Percentiles rank a stretch among this genome's conserved stretches.
phyloP scores from a whole-genome alignment of 2,888 invertebrate genomes.

The Mesoligia furuncula region DNA sequence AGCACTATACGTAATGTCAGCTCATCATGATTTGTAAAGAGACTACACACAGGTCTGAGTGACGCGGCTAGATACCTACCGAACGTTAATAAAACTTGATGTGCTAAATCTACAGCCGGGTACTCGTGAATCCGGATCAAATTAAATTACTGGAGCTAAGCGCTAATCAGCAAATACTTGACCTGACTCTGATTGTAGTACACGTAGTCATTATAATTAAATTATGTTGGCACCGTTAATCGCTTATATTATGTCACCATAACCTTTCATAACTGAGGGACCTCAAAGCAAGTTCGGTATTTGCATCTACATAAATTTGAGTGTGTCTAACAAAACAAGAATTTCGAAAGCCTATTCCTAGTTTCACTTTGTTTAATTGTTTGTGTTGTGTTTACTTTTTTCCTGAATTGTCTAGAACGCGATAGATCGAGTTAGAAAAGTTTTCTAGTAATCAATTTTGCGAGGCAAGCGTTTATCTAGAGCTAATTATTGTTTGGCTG shows the following conservation, averaged over 20 bases:
- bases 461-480: background rate
- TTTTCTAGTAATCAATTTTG: conserved; percentile 24
- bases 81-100: background rate
- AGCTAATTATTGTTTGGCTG: background rate
- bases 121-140: background rate
- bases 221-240: conserved; percentile 11
- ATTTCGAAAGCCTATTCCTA: background rate
- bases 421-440: background rate
- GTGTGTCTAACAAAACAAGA: conserved; percentile 1
- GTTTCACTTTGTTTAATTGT: background rate
- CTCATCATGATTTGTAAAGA: background rate
- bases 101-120: background rate
- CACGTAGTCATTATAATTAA: conserved; percentile 21
- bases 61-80: background rate
- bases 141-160: conserved; percentile 9
- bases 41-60: background rate
- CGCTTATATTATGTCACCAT: conserved; percentile 25
- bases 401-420: background rate
- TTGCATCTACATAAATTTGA: background rate
- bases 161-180: conserved; percentile 27
- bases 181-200: conserved; percentile 5
- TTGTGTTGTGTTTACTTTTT: background rate
- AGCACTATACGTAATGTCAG: background rate
- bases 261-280: conserved; percentile 33
- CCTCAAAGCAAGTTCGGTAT: conserved; percentile 5